Percentiles rank a stretch among this genome's conserved stretches.
Evolutionary conservation across 37 sponge, comb jelly and placozoan species (phyloP).

Genomic region (Spongilla lacustris): DNA sequence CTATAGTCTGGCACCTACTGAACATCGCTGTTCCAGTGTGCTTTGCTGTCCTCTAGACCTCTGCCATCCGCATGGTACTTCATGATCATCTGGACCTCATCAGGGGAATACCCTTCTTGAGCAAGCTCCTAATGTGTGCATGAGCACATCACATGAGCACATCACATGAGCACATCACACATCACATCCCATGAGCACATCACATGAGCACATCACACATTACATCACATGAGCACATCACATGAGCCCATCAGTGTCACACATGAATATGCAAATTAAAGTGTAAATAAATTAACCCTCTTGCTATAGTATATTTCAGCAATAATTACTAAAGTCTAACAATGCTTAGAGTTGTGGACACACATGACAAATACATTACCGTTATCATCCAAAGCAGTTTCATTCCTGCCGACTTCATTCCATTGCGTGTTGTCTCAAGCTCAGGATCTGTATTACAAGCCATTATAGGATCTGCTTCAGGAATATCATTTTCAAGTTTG

Average conservation of each 20-base stretch:
- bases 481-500: neutral
- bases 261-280: neutral
- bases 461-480: neutral
- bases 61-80: neutral
- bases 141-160: neutral
- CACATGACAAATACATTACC: slow-evolving; percentile 22
- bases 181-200: neutral
- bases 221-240: neutral
- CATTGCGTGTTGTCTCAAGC: neutral
- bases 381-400: slow-evolving; percentile 24
- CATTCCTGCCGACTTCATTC: slow-evolving; percentile 24
- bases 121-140: slow-evolving; percentile 14
- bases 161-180: too few relatives aligned
- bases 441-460: neutral
- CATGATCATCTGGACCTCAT: slow-evolving; percentile 48
- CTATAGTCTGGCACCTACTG: neutral
- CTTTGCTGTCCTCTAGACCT: neutral
- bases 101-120: slow-evolving; percentile 38
- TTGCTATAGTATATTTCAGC: neutral
- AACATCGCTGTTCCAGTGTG: neutral
- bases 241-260: too few relatives aligned
- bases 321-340: neutral
- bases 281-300: neutral
- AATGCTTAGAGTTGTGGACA: neutral
- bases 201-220: too few relatives aligned